Evolutionary conservation across 2,888 invertebrate genomes (phyloP).

Genomic region (Scaptomyza reducta): DNA sequence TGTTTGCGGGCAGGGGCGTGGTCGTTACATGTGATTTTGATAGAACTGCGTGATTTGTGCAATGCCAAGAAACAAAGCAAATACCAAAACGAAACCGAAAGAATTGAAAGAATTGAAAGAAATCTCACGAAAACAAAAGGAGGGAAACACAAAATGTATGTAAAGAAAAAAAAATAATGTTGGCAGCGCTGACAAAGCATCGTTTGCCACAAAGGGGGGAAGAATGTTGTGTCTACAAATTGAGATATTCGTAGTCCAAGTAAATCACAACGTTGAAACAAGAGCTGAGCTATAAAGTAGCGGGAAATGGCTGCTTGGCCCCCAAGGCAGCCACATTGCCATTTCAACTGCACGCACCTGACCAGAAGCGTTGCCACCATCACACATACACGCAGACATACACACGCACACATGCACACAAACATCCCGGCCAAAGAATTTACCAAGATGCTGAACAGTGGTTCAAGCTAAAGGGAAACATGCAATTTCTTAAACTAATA

Average conservation of each 20-base stretch:
- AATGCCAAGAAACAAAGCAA: slow-evolving; percentile 11
- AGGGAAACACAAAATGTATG: slow-evolving; percentile 25
- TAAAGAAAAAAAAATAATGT: slow-evolving; percentile 18
- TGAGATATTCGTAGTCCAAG: slow-evolving; percentile 34
- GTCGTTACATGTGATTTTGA: slow-evolving; percentile 45
- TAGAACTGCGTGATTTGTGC: slow-evolving; percentile 51
- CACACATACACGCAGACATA: neutral
- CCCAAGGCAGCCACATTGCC: slow-evolving; percentile 20
- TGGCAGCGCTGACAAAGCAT: slow-evolving; percentile 34
- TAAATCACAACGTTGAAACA: slow-evolving; percentile 23
- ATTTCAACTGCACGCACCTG: slow-evolving; percentile 31
- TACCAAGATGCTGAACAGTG: slow-evolving; percentile 39
- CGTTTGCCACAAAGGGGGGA: slow-evolving; percentile 7
- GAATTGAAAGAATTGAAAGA: no score
- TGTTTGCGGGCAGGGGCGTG: slow-evolving; percentile 12
- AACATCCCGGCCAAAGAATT: slow-evolving; percentile 23
- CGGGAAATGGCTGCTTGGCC: slow-evolving; percentile 6
- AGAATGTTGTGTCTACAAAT: slow-evolving; percentile 23
- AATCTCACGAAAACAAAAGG: slow-evolving; percentile 5
- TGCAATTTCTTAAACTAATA: no score
- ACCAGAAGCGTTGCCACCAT: slow-evolving; percentile 12
- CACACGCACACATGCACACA: slow-evolving; percentile 1
- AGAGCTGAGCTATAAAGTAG: slow-evolving; percentile 2
- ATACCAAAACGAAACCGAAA: neutral
- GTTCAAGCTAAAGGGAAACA: neutral